Evolutionary conservation across 2,888 invertebrate species (phyloP).

Genomic region (Hanleya hanleyi): DNA sequence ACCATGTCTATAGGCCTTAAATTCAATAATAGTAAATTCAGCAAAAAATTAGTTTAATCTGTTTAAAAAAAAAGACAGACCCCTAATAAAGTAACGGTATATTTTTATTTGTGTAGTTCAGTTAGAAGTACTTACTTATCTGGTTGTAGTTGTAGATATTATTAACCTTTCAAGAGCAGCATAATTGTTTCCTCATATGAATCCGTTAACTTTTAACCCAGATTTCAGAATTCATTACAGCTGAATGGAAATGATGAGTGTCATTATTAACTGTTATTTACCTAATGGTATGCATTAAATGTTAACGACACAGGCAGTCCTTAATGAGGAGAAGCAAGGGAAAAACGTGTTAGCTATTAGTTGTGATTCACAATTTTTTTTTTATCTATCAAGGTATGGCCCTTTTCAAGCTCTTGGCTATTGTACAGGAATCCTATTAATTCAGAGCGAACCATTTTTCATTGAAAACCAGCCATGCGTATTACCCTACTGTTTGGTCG

Average conservation of each 20-base stretch:
- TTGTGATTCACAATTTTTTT: neutral
- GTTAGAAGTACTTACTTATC: too few relatives aligned
- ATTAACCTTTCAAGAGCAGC: neutral
- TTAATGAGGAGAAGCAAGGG: neutral
- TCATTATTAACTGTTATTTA: constrained; percentile 2
- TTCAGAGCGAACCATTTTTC: neutral
- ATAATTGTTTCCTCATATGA: neutral
- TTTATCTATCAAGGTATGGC: neutral
- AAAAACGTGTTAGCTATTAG: neutral
- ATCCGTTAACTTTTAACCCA: neutral
- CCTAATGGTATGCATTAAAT: neutral
- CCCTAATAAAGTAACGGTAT: too few relatives aligned
- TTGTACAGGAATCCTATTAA: neutral
- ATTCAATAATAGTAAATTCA: too few relatives aligned
- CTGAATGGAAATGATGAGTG: neutral
- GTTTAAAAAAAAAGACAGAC: too few relatives aligned
- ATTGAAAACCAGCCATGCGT: neutral
- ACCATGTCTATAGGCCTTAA: too few relatives aligned
- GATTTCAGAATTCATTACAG: constrained; percentile 4
- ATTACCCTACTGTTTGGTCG: neutral
- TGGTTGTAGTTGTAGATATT: neutral
- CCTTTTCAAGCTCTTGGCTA: neutral
- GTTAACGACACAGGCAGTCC: neutral
- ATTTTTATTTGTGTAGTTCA: too few relatives aligned
- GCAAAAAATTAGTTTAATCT: too few relatives aligned